Evolutionary conservation across 2,888 invertebrate species (phyloP), one percentile per base, ranked within the genome.

Genomic region (Heliconius cydno): DNA sequence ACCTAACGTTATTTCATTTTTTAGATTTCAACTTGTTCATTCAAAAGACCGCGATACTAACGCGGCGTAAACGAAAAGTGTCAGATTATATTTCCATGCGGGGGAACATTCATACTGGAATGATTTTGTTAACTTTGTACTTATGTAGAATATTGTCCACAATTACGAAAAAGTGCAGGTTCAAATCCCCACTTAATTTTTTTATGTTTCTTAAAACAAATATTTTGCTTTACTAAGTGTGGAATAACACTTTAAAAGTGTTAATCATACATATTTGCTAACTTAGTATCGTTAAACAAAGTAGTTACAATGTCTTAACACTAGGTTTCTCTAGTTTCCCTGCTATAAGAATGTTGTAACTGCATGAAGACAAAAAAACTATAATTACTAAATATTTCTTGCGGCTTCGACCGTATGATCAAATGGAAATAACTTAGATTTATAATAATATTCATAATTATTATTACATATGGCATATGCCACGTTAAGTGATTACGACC

Each of bases 41-140:
- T 63, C 63, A 63, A 15, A 30, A 28, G 28, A 65, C 65, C 13
- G 65, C 15, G 65, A 30, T 28, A 65, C 28, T 65, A 65, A 65
- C 65, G 65, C 28, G 65, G 65, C 28, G 65, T 65, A 65, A 65
- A 65, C 65, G 65, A 65, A 65, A 28, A 28, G 19, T 65, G 65
- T 65, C 65, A 65, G 65, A 65, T 65, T 65, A 28, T 65, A 65
- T 65, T 28, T 65, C 28, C 28, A 28, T 28, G 28, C 65, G 28
- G 28, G 28, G 28, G 65, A 65, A 19, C 28, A 30, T 65, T 65
- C 15, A 28, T 65, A 65, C 6, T 65, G 65, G 28, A 65, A 65
- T 30, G 28, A 15, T 65, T 65, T 65, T 65, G 25, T 25, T 65
- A 25, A 65, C 63, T 65, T 65, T 63, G 0, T 65, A 28, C 28